These are phyloP conservation scores for Epirrhoe alternata DNA, from an alignment of 2,888 invertebrate species.

Conservation along the genomic window DNA sequence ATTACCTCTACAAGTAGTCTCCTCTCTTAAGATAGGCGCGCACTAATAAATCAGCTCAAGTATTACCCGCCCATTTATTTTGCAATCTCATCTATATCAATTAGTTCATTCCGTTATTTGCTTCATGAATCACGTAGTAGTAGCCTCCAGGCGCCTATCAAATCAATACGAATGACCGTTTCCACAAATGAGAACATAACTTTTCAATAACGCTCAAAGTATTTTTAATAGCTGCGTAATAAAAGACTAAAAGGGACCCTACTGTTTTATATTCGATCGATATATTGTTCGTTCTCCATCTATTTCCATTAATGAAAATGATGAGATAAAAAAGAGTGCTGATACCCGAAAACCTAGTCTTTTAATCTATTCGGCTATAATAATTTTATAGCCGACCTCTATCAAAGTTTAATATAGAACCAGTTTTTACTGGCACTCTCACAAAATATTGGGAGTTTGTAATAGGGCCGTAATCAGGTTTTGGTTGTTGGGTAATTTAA, in stretches of 20 bases:
- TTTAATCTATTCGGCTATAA: too few relatives aligned
- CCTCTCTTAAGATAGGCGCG: neutral
- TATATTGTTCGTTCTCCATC: slow-evolving; percentile 17
- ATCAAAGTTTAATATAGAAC: slow-evolving; percentile 42
- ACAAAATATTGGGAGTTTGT: slow-evolving; percentile 37
- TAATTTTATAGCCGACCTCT: slow-evolving; percentile 41
- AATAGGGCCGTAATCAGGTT: slow-evolving; percentile 21
- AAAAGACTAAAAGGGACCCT: slow-evolving; percentile 19
- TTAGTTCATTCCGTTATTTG: slow-evolving; percentile 17
- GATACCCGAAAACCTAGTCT: slow-evolving; percentile 31
- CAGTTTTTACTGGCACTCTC: slow-evolving; percentile 41
- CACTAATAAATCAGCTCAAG: slow-evolving; percentile 4
- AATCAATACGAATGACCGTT: slow-evolving; percentile 25
- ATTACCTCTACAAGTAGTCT: neutral
- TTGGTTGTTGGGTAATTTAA: slow-evolving; percentile 1
- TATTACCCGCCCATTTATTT: slow-evolving; percentile 17
- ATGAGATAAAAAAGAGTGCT: slow-evolving; percentile 27
- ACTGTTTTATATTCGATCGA: slow-evolving; percentile 13
- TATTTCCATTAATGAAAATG: slow-evolving; percentile 26
- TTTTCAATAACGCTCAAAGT: slow-evolving; percentile 26
- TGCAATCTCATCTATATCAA: slow-evolving; percentile 24
- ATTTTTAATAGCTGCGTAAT: slow-evolving; percentile 23
- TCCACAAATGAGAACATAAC: slow-evolving; percentile 26
- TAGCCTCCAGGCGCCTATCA: slow-evolving; percentile 16
- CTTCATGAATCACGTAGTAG: slow-evolving; percentile 14